Evolutionary conservation across 37 sponge, comb jelly and placozoan species (phyloP), one percentile per base, ranked within the genome.

Genomic region (Halichondria panicea): DNA sequence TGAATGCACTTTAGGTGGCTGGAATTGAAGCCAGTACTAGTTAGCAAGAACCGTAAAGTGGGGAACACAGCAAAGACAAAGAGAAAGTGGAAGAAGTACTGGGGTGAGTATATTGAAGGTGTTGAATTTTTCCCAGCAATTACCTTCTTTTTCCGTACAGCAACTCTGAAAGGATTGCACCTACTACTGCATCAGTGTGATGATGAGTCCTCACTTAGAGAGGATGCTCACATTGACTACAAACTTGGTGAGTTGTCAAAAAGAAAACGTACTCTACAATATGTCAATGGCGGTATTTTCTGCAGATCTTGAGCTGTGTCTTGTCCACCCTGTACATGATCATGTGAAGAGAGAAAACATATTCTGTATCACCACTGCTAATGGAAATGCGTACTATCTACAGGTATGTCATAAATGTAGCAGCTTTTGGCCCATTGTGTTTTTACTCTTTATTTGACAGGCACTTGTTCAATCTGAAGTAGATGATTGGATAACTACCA

Each of bases 341-440:
- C 83, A 89, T 54, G 52, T 89, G 59, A 89, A 83, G 64, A 77
- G 84, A 69, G 90, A 89, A 36, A 42, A 78, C 54, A 24, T 89
- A 2, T 84, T 89, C 69, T 89, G 84, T 59, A 74, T 89, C 59
- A 89, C 80, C 55, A 83, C 83, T 33, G 57, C 55, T 57, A 57
- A 31, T 64, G 90, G 90, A 1, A 66, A 83, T 27, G 74, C 84
- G 24, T 89, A 78, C 59, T 89, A 89, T 63, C 41, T 89, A 63
- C 90, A 88, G 81, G 87, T 87, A 41, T n/a, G 68, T 30, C 9
- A 39, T 21, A 48, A n/a, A n/a, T n/a, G n/a, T n/a, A n/a, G n/a
- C n/a, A n/a, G n/a, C n/a, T n/a, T n/a, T n/a, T n/a, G n/a, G n/a
- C n/a, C n/a, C n/a, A n/a, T n/a, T n/a, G n/a, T n/a, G n/a, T n/a